Percentiles rank a stretch among this genome's conserved stretches.
These are phyloP conservation scores for Mohoua ochrocephala DNA, from an alignment of 2,113 vertebrate species.

Conservation along the genomic window DNA sequence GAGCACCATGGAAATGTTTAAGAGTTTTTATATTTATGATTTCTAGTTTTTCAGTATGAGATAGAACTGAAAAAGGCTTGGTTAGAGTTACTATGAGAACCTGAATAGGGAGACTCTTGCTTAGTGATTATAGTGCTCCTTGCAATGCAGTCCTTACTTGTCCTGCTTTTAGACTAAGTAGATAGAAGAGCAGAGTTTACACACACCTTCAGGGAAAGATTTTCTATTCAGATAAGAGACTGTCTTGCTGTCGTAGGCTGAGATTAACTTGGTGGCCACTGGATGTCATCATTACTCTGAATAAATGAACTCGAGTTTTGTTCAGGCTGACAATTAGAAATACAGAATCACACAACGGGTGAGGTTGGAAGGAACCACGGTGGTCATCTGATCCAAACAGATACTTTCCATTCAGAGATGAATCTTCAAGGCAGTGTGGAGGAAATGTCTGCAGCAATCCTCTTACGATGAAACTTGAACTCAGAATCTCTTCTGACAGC, in stretches of 20 bases:
- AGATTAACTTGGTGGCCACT: constrained; percentile 40
- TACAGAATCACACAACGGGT: fast-evolving
- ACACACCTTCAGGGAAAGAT: not conserved
- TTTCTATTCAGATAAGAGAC: not conserved
- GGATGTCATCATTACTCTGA: constrained; percentile 44
- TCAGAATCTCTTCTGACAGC: not conserved
- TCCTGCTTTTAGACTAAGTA: not conserved
- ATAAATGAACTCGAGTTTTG: not conserved
- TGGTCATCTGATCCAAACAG: not conserved
- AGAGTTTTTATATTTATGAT: not conserved
- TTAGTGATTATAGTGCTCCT: not conserved
- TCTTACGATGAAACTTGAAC: not conserved
- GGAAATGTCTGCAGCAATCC: not conserved
- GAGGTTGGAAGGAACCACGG: not conserved
- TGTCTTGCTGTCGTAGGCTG: not conserved
- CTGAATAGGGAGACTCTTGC: not conserved
- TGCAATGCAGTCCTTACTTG: not conserved
- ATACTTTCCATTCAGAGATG: not conserved
- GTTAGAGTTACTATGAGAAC: not conserved
- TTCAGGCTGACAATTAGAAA: not conserved
- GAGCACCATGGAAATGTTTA: not conserved
- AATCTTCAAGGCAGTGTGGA: not conserved
- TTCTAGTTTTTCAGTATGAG: not conserved
- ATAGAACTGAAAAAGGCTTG: not conserved
- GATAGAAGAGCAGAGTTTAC: not conserved